A percentile compares a stretch with the other conserved stretches of the same genome.
Evolutionary conservation across 2,888 invertebrate genomes (phyloP).

Genomic region (Ophion obscuratus): DNA sequence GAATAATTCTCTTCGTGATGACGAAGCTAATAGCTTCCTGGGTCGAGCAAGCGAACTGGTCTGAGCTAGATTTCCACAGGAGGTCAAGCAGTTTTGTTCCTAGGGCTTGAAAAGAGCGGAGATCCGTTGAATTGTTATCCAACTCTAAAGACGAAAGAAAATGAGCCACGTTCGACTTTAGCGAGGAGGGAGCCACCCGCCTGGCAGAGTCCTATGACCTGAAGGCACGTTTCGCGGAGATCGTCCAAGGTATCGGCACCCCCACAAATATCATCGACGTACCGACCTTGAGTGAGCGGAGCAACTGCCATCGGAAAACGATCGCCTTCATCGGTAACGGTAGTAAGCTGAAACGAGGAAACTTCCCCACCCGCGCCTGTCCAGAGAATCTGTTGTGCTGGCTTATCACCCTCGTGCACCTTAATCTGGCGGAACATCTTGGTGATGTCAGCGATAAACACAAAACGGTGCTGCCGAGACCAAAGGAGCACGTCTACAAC

Average conservation of each 20-base stretch:
- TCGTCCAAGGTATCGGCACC: slow-evolving; percentile 45
- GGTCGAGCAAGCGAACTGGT: background rate
- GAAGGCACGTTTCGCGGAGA: background rate
- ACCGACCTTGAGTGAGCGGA: slow-evolving; percentile 41
- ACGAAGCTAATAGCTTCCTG: too few relatives aligned
- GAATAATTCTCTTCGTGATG: slow-evolving; percentile 1
- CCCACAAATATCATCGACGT: slow-evolving; percentile 62
- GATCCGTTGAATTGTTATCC: too few relatives aligned
- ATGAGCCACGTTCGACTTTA: slow-evolving; percentile 18
- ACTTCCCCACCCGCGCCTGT: background rate
- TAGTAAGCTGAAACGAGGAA: slow-evolving; percentile 44
- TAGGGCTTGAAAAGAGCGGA: too few relatives aligned
- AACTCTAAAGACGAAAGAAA: background rate
- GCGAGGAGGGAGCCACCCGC: slow-evolving; percentile 51
- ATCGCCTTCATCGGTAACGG: slow-evolving; percentile 43
- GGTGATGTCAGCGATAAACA: too few relatives aligned
- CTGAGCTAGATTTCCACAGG: background rate
- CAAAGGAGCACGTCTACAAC: too few relatives aligned
- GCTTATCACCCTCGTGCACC: slow-evolving; percentile 56
- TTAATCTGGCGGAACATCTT: slow-evolving; percentile 63
- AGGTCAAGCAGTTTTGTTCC: background rate
- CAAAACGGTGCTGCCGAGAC: too few relatives aligned
- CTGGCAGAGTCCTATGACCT: slow-evolving; percentile 15
- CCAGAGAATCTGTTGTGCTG: slow-evolving; percentile 59
- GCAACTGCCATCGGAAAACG: slow-evolving; percentile 28